Evolutionary conservation across 1,140 invertebrate genomes (phyloP), one percentile per base, ranked within the genome.

Genomic region (Zaprionus lachaisei): DNA sequence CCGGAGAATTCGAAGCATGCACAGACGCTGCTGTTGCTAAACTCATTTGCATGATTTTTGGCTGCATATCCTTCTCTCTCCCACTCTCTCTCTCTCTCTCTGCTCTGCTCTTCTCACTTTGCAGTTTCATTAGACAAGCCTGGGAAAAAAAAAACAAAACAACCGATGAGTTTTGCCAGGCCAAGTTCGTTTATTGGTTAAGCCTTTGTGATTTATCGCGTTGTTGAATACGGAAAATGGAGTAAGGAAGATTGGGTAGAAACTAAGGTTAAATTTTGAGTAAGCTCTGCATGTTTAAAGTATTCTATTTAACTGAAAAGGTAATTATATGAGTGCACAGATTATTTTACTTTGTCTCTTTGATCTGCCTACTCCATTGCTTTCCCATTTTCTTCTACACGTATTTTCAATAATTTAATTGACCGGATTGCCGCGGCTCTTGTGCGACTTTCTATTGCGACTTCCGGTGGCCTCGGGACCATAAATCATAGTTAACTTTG

Each of bases 1-100:
- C 44, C 58, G 69, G 41, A 56, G 41, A 31, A 51, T 51, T 51
- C 51, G 6, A 60, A 54, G 49, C 64, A 56, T 61, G 28, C 17
- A 31, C 62, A 69, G 77, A 68, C 55, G 78, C 72, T 83, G 66
- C 63, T 72, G 79, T 56, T 60, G 63, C 76, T 72, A 89, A 85
- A 81, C 81, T 90, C 81, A 90, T 90, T 89, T 90, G 79, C 84
- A 89, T 89, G 85, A 90, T 81, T 90, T 89, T 70, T 60, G 69
- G 41, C 38, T 56, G 63, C 26, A 24, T 57, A 38, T 37, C 7
- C 31, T 49, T 44, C 15, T 55, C 51, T 58, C 67, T 68, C 73
- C 82, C 44, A 60, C 34, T 57, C 72, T 72, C 76, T 80, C 82
- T 83, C 82, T 62, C 44, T 63, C 12, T 31, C 41, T 1, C 20